phyloP scores from a whole-genome alignment of 2,888 invertebrate species.

The Chydorus sphaericus region DNA sequence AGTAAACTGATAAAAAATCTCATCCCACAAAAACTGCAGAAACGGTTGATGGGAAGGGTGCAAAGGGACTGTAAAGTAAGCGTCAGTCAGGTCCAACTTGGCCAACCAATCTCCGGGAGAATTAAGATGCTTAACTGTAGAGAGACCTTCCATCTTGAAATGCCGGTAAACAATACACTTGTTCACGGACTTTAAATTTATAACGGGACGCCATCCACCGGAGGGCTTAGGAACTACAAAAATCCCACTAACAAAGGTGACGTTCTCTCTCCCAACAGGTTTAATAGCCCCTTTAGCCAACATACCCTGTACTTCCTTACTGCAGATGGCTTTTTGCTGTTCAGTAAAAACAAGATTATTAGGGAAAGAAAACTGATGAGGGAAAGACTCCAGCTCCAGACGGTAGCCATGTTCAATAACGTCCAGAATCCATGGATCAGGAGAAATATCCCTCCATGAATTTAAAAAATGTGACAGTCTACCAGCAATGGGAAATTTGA shows the following conservation, averaged over 20 bases:
- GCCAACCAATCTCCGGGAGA: neutral
- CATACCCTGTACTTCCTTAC: too few relatives aligned
- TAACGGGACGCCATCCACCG: neutral
- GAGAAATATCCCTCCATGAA: too few relatives aligned
- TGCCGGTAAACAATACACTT: neutral
- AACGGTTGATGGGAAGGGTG: neutral
- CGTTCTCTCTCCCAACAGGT: neutral
- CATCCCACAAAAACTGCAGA: neutral
- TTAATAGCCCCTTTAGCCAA: neutral
- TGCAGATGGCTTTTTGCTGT: too few relatives aligned
- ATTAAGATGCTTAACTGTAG: neutral
- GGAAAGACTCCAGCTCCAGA: too few relatives aligned
- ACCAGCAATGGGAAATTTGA: too few relatives aligned
- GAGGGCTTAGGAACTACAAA: neutral
- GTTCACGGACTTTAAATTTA: neutral
- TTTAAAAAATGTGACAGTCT: neutral
- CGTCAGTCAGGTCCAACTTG: neutral
- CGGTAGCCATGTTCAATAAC: too few relatives aligned
- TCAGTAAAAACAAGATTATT: too few relatives aligned
- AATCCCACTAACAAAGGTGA: neutral
- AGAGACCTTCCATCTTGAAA: neutral
- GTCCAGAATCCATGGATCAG: too few relatives aligned
- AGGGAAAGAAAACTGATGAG: too few relatives aligned
- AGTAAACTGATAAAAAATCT: neutral
- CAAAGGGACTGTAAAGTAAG: neutral